phyloP scores from a whole-genome alignment of 1,140 invertebrate species.

The Drosophila ananassae region DNA sequence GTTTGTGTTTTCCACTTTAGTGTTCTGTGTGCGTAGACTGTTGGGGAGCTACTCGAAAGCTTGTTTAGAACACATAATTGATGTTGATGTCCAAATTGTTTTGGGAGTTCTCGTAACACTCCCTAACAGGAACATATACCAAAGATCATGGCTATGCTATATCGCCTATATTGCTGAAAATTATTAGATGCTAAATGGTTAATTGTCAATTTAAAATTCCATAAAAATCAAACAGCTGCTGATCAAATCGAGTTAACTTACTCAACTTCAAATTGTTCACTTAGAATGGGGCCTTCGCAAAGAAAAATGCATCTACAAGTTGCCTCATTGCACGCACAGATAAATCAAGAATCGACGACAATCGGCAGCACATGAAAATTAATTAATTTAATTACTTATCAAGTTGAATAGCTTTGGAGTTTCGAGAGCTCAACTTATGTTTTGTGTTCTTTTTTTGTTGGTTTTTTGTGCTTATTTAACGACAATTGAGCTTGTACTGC shows the following conservation, averaged over 20 bases:
- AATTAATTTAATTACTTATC: constrained; percentile 80
- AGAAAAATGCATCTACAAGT: constrained; percentile 46
- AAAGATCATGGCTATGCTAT: background rate
- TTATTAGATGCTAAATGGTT: constrained; percentile 15
- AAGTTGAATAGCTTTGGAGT: constrained; percentile 52
- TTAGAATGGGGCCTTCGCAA: constrained; percentile 47
- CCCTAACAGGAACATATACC: background rate
- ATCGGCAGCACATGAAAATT: constrained; percentile 65
- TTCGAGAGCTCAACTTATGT: constrained; percentile 42
- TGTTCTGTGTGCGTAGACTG: constrained; percentile 34
- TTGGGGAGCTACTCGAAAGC: constrained; percentile 28
- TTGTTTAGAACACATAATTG: constrained; percentile 46
- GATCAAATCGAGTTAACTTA: constrained; percentile 45
- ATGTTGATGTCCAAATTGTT: constrained; percentile 33
- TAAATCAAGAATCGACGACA: constrained; percentile 60
- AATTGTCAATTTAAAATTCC: constrained; percentile 35
- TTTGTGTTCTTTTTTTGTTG: constrained; percentile 29
- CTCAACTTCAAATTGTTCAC: constrained; percentile 44
- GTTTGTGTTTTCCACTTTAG: constrained; percentile 19
- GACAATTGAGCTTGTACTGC: constrained; percentile 55
- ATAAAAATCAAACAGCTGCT: constrained; percentile 38
- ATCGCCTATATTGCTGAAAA: background rate
- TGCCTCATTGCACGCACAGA: constrained; percentile 51
- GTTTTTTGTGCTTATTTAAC: constrained; percentile 44
- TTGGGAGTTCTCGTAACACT: constrained; percentile 33